Percentiles rank a stretch among this genome's conserved stretches.
Conservation (phyloP, 2,113 vertebrate species). For the Donacobius atricapilla region DNA sequence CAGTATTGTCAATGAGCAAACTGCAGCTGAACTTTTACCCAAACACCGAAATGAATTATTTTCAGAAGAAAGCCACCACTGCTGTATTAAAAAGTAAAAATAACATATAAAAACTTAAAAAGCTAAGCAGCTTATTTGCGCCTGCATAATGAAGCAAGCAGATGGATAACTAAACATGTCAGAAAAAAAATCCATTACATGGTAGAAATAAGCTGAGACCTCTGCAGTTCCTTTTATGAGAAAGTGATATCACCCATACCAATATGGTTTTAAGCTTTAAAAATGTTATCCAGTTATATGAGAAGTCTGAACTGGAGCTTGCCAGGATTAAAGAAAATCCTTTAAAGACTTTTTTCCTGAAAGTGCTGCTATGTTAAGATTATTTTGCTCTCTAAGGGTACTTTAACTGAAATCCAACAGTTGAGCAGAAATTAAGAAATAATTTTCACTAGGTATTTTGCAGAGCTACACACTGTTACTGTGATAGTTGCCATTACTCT, state of each 20-base stretch:
- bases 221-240: conserved; percentile 5
- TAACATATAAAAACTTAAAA: background rate
- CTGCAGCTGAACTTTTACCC: background rate
- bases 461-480: background rate
- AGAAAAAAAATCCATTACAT: conserved; percentile 21
- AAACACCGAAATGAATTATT: background rate
- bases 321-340: conserved; percentile 40
- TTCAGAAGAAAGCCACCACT: background rate
- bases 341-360: background rate
- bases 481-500: background rate
- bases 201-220: background rate
- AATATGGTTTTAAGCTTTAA: conserved; percentile 31
- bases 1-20: background rate
- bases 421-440: background rate
- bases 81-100: background rate
- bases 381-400: conserved; percentile 5
- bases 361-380: conserved; percentile 13
- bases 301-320: conserved; percentile 30
- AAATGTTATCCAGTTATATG: conserved; percentile 41
- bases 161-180: conserved; percentile 17
- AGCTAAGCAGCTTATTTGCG: conserved; percentile 32
- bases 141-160: conserved; percentile 31
- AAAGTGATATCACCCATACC: conserved; percentile 7
- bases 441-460: background rate
- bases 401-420: background rate